phyloP scores from a whole-genome alignment of 2,888 invertebrate genomes.

The Panopea generosa region DNA sequence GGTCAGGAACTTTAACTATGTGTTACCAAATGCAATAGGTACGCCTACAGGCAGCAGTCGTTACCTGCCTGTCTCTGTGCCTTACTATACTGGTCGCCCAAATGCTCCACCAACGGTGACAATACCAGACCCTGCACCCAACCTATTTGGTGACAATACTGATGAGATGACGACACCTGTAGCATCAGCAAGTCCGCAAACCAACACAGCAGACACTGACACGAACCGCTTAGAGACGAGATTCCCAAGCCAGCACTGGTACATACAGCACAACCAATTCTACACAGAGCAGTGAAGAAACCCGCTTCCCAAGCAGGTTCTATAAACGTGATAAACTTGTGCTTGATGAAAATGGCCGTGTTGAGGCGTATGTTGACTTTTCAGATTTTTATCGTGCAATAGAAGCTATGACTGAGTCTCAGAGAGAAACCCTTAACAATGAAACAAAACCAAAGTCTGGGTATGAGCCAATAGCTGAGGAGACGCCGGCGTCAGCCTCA shows the following conservation, averaged over 20 bases:
- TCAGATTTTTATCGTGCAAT: constrained; percentile 87
- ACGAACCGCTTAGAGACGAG: constrained; percentile 46
- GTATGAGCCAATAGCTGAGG: constrained; percentile 82
- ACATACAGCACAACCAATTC: constrained; percentile 79
- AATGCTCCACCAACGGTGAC: constrained; percentile 56
- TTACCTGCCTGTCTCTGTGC: constrained; percentile 67
- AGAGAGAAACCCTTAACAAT: constrained; percentile 76
- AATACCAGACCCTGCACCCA: constrained; percentile 52
- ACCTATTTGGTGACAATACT: constrained; percentile 23
- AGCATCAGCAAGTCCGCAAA: constrained; percentile 56
- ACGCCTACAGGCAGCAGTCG: constrained; percentile 80
- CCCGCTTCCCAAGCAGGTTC: constrained; percentile 71
- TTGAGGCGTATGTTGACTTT: constrained; percentile 94
- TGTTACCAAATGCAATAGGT: constrained; percentile 88
- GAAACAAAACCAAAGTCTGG: constrained; percentile 80
- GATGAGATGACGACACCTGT: constrained; percentile 55
- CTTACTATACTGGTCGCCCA: constrained; percentile 60
- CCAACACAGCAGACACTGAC: constrained; percentile 35
- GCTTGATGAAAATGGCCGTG: constrained; percentile 89
- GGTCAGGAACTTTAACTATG: constrained; percentile 94
- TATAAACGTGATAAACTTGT: constrained; percentile 80
- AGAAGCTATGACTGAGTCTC: constrained; percentile 78
- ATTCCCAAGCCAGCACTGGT: constrained; percentile 59
- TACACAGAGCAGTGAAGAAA: constrained; percentile 80
- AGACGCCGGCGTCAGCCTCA: constrained; percentile 61